Percentiles rank a stretch among this genome's conserved stretches.
Conservation (phyloP, 2,113 vertebrate species). For the Thryonomys swinderianus region DNA sequence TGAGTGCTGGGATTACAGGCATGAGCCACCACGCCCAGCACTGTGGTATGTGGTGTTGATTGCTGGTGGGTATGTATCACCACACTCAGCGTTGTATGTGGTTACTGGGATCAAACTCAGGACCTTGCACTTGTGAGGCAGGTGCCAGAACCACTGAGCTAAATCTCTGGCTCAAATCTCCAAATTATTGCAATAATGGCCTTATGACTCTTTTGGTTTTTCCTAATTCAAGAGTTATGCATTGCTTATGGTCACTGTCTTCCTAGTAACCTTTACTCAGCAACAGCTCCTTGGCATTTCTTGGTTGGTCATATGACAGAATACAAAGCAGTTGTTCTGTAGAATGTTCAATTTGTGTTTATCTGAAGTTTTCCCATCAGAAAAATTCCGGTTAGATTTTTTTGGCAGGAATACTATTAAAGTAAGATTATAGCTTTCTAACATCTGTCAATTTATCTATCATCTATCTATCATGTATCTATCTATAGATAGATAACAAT, state of each 20-base stretch:
- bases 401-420: constrained; percentile 3
- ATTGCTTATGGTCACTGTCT: constrained; percentile 1
- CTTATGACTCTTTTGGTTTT: background rate
- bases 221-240: background rate
- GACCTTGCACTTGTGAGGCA: too few relatives aligned
- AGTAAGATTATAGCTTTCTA: background rate
- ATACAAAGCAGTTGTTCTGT: background rate
- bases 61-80: too few relatives aligned
- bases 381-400: background rate
- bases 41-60: too few relatives aligned
- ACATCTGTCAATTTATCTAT: too few relatives aligned
- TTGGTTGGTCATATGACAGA: background rate
- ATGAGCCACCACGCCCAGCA: too few relatives aligned
- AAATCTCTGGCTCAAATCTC: too few relatives aligned
- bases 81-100: too few relatives aligned
- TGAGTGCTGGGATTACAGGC: too few relatives aligned
- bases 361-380: background rate
- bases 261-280: background rate
- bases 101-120: too few relatives aligned
- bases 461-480: too few relatives aligned
- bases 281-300: background rate
- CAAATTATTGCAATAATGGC: constrained; percentile 14
- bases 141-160: too few relatives aligned
- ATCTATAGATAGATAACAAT: too few relatives aligned
- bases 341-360: background rate